Evolutionary conservation across 2,888 invertebrate genomes (phyloP).

Genomic region (Glomeris marginata): DNA sequence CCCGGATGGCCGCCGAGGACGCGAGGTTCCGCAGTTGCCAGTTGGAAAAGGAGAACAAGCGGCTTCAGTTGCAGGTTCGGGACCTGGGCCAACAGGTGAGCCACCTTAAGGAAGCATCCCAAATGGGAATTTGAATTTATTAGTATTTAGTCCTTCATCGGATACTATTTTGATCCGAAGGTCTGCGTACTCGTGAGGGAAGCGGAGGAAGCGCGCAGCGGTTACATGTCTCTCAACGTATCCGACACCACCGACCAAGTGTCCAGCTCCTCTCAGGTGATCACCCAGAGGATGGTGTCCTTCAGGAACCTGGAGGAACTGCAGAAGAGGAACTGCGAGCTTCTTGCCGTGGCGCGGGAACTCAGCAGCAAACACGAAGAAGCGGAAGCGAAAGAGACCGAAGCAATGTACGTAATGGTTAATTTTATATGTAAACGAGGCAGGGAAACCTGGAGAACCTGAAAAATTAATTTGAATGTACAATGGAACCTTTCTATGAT

Average conservation of each 20-base stretch:
- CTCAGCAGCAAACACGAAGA: slow-evolving; percentile 71
- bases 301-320: slow-evolving; percentile 78
- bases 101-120: too few species aligned
- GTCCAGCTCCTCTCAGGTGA: slow-evolving; percentile 4
- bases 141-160: not conserved
- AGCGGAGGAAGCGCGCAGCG: slow-evolving; percentile 64
- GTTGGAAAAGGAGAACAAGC: slow-evolving; percentile 57
- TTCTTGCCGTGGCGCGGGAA: slow-evolving; percentile 67
- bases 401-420: slow-evolving; percentile 6
- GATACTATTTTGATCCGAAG: slow-evolving; percentile 25
- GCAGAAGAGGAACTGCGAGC: slow-evolving; percentile 73
- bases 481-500: too few species aligned
- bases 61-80: slow-evolving; percentile 55
- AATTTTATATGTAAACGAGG: slow-evolving; percentile 1
- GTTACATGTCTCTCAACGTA: slow-evolving; percentile 24
- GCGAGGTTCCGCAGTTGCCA: slow-evolving; percentile 53
- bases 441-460: too few species aligned
- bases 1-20: slow-evolving; percentile 51
- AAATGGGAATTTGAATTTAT: slow-evolving; percentile 5
- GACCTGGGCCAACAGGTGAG: slow-evolving; percentile 77
- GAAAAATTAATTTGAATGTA: too few species aligned
- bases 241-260: slow-evolving; percentile 7
- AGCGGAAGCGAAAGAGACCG: slow-evolving; percentile 44
- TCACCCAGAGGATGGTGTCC: slow-evolving; percentile 5
- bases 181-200: slow-evolving; percentile 62